A percentile compares a stretch with the other conserved stretches of the same genome.
phyloP scores from a whole-genome alignment of 2,113 vertebrate species.

The Esox niger region DNA sequence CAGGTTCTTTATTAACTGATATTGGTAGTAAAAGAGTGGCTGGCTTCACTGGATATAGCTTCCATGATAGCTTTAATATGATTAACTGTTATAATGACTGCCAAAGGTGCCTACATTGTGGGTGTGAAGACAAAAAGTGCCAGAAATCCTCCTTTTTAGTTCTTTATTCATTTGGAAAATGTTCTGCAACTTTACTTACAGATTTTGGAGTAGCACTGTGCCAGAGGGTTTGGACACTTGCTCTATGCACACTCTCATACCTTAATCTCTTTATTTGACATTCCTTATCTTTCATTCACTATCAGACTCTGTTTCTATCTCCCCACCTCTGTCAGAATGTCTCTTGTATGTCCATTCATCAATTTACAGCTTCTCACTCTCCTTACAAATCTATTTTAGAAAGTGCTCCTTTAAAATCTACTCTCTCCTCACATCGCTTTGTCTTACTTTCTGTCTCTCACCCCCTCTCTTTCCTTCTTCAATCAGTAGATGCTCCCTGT shows the following conservation, averaged over 20 bases:
- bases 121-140: no score
- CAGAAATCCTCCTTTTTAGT: no score
- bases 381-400: constrained; percentile 13
- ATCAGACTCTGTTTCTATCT: neutral
- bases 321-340: neutral
- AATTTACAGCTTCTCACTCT: neutral
- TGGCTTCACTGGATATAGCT: no score
- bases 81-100: no score
- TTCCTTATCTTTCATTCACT: neutral
- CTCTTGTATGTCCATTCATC: neutral
- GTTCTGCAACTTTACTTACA: no score
- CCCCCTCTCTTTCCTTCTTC: neutral
- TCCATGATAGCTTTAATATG: no score
- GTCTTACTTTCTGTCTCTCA: neutral
- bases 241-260: neutral
- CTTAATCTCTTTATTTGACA: neutral
- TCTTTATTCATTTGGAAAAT: no score
- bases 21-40: no score
- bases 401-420: neutral
- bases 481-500: neutral
- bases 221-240: no score
- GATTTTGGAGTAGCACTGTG: no score
- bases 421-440: neutral
- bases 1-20: no score
- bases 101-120: no score